Percentiles rank a stretch among this genome's conserved stretches.
Evolutionary conservation across 2,888 invertebrate genomes (phyloP).

Genomic region (Flexamia atlantica): DNA sequence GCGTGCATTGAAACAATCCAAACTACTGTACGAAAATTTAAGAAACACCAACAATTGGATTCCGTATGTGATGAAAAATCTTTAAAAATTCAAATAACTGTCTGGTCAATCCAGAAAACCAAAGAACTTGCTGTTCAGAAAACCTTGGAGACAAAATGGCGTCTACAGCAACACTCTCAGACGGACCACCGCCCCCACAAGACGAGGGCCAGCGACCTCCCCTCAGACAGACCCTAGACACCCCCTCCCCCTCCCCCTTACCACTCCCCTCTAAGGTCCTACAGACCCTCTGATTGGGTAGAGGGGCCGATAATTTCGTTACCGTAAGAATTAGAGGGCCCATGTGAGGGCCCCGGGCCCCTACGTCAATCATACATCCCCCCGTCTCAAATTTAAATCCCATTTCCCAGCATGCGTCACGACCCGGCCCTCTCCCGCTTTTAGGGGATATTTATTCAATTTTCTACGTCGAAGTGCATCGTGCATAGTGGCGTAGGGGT

Average conservation of each 20-base stretch:
- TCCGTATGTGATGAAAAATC: no score
- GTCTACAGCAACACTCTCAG: slow-evolving; percentile 13
- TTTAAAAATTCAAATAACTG: no score
- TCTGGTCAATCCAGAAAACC: no score
- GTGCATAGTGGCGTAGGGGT: background rate
- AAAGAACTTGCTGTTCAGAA: background rate
- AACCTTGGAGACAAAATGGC: slow-evolving; percentile 34
- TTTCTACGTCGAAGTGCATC: slow-evolving; percentile 10
- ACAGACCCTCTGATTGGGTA: slow-evolving; percentile 52
- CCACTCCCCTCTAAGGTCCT: no score
- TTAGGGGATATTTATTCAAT: slow-evolving; percentile 58
- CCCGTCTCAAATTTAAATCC: slow-evolving; percentile 58
- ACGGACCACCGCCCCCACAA: slow-evolving; percentile 31
- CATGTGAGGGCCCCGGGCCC: slow-evolving; percentile 39
- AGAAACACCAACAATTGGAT: no score
- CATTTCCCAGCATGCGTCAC: slow-evolving; percentile 54
- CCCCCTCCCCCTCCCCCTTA: background rate
- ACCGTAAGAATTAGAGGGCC: slow-evolving; percentile 63
- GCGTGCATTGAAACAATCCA: no score
- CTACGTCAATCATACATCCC: slow-evolving; percentile 60
- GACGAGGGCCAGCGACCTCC: background rate
- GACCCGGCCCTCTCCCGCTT: slow-evolving; percentile 29
- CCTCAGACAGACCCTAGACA: background rate
- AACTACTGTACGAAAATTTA: no score
- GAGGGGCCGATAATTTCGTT: slow-evolving; percentile 46